Base-by-base conservation (phyloP, 2,888 invertebrate genomes). In the Drosophila macrospina region DNA sequence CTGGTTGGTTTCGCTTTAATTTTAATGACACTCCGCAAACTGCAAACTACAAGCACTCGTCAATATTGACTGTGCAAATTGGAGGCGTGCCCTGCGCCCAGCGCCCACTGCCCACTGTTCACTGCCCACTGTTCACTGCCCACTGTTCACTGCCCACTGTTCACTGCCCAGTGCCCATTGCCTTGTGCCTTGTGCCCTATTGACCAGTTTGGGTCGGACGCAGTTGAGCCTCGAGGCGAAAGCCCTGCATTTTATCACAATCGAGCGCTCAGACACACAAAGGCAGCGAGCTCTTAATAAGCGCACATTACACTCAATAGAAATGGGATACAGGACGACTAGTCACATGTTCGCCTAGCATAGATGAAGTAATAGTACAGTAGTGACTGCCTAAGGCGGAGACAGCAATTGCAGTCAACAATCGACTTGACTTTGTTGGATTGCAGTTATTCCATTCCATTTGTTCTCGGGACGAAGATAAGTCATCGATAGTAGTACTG, bases 61-160 rank as follows among this genome's bases (percentile, higher is more conserved):
- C 72, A 75, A 76, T 77, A 76, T 78, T 80, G 70, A 64, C 73
- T 60, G 71, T 66, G 68, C 57, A 75, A 86, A 78, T 69, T 69
- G 77, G 54, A 82, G 83, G 86, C 77, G 77, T 59, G 77, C 51
- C 51, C 67, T 28, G 28, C 7, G 5, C 28, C 28, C 28, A 6
- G 28, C 6, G 7, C 7, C 28, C 28, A 7, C 7, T 28, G 28
- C 28, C 28, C 28, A 7, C 7, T 28, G 28, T 6, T 7, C 28
- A 7, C 6, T 28, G 41, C 44, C 34, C 44, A 20, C 2, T 28
- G 28, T 5, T 5, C 28, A 6, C 3, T 28, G 5, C 28, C 28
- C 28, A 7, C 6, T 28, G 28, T 7, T 7, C 28, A 7, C 7
- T 28, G 28, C 28, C 28, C 28, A 7, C 7, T 28, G 28, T 6